These are phyloP conservation scores for Homalodisca vitripennis DNA, from an alignment of 1,140 invertebrate genomes.

Conservation along the genomic window DNA sequence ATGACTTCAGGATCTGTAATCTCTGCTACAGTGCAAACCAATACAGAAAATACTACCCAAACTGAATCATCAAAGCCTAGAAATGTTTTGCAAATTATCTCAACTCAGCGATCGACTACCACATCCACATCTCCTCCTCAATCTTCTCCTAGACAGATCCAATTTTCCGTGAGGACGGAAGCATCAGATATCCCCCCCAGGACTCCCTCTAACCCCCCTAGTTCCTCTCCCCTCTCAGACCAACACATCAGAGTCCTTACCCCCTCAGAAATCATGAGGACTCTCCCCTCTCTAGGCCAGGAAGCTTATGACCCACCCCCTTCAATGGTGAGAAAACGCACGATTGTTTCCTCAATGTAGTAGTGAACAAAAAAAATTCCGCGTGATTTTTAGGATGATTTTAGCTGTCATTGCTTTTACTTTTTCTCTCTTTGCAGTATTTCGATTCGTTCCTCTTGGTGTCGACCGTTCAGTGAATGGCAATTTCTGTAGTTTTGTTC, in stretches of 20 bases:
- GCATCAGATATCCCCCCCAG: slow-evolving; percentile 26
- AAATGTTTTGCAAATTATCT: slow-evolving; percentile 33
- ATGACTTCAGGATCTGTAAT: slow-evolving; percentile 39
- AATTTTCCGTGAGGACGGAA: slow-evolving; percentile 30
- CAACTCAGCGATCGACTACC: slow-evolving; percentile 30
- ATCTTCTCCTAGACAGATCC: slow-evolving; percentile 13
- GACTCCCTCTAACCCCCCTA: slow-evolving; percentile 22
- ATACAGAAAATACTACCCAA: slow-evolving; percentile 23
- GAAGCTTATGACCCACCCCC: slow-evolving; percentile 64
- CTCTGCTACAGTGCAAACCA: slow-evolving; percentile 25
- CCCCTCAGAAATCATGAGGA: slow-evolving; percentile 83
- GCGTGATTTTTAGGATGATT: slow-evolving; percentile 8
- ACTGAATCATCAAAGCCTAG: slow-evolving; percentile 34
- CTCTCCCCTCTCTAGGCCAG: slow-evolving; percentile 74
- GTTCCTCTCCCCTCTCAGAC: slow-evolving; percentile 52
- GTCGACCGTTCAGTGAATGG: background rate
- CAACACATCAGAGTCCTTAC: slow-evolving; percentile 82
- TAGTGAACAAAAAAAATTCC: background rate
- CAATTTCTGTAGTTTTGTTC: slow-evolving; percentile 11
- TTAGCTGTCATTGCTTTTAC: slow-evolving; percentile 32
- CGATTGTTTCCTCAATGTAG: slow-evolving; percentile 34
- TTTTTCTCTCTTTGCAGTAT: slow-evolving; percentile 28
- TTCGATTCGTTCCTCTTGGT: slow-evolving; percentile 1
- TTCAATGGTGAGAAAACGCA: slow-evolving; percentile 57
- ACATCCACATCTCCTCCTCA: slow-evolving; percentile 32